Conservation (phyloP, 2,888 invertebrate genomes). For the Microplitis deprimator region DNA sequence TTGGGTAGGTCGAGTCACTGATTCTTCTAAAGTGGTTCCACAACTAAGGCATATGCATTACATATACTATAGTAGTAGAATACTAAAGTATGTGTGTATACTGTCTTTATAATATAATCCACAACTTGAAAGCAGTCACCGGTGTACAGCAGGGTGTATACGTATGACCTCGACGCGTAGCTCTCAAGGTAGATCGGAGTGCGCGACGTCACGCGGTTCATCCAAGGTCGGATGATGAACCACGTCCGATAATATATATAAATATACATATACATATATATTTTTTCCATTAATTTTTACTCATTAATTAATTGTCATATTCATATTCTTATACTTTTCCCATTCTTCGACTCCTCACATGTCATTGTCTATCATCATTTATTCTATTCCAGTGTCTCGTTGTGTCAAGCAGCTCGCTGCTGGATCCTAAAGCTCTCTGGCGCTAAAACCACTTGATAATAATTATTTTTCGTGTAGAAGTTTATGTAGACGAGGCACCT, state of each 20-base stretch:
- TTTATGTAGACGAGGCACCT: not conserved
- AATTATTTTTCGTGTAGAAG: constrained; percentile 6
- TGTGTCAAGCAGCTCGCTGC: not conserved
- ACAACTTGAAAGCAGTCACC: not conserved
- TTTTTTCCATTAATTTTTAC: constrained; percentile 24
- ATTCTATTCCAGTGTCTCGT: not conserved
- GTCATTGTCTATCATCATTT: not conserved
- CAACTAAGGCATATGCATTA: not conserved
- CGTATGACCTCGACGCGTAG: constrained; percentile 59
- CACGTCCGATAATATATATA: constrained; percentile 40
- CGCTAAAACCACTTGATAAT: not conserved
- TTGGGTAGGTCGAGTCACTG: constrained; percentile 11
- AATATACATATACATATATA: constrained; percentile 26
- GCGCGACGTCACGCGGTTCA: constrained; percentile 63
- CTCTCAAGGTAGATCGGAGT: constrained; percentile 61
- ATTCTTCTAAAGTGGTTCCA: constrained; percentile 5
- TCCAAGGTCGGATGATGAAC: constrained; percentile 68
- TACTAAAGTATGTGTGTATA: not conserved
- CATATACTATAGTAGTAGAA: no score
- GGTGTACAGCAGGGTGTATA: constrained; percentile 39
- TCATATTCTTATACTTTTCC: constrained; percentile 9
- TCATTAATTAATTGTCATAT: constrained; percentile 15
- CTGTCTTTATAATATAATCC: not conserved
- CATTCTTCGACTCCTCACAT: not conserved
- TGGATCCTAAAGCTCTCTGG: not conserved